Percentiles rank a stretch among this genome's conserved stretches.
Evolutionary conservation across 2,888 invertebrate species (phyloP).

Genomic region (Latrodectus elegans): DNA sequence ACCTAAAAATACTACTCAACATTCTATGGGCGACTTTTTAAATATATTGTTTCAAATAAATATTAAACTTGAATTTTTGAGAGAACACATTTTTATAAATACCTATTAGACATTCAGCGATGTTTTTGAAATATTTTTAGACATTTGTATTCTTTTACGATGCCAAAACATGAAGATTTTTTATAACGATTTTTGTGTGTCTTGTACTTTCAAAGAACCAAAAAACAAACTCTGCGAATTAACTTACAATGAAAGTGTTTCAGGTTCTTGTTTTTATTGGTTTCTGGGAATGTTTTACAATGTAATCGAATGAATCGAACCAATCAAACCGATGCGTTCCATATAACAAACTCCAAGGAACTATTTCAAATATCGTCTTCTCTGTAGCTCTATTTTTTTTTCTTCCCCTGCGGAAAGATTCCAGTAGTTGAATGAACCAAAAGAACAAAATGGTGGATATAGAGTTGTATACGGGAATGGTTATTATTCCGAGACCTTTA

Average conservation of each 20-base stretch:
- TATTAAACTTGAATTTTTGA: no score
- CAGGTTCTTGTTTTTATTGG: neutral
- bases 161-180: no score
- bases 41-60: no score
- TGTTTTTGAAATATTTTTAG: no score
- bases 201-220: neutral
- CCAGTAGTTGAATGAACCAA: constrained; percentile 5
- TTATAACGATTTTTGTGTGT: no score
- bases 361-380: constrained; percentile 10
- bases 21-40: no score
- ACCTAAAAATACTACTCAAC: no score
- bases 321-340: constrained; percentile 9
- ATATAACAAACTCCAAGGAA: neutral
- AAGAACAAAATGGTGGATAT: constrained; percentile 16
- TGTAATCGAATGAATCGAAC: neutral
- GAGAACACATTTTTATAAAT: no score
- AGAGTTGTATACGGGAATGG: constrained; percentile 25
- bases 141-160: no score
- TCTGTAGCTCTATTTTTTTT: constrained; percentile 1
- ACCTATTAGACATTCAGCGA: no score
- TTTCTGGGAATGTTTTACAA: constrained; percentile 11
- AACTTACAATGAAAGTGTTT: neutral
- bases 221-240: neutral
- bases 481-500: constrained; percentile 43
- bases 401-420: constrained; percentile 15